Conservation (phyloP, 2,888 invertebrate species). For the Dolomedes plantarius region DNA sequence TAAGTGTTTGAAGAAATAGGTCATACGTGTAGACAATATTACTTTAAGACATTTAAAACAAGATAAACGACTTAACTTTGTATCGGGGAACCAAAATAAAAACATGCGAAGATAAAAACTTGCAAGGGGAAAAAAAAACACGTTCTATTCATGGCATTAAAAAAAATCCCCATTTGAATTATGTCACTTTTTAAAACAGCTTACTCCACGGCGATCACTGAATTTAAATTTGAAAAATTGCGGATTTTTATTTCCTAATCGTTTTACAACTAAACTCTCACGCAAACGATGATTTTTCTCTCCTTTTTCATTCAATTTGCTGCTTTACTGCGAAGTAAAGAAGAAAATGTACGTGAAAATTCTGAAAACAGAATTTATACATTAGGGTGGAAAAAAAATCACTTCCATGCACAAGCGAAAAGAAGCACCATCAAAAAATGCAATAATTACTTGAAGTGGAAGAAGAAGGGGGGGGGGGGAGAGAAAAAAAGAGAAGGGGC, state of each 20-base stretch:
- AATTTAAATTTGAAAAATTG: constrained; percentile 10
- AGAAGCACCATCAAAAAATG: constrained; percentile 13
- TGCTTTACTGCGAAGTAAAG: not conserved
- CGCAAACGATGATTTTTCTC: not conserved
- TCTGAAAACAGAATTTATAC: constrained; percentile 10
- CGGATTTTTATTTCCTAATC: constrained; percentile 16
- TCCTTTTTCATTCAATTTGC: constrained; percentile 12
- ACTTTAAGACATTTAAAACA: not conserved
- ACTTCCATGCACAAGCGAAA: not conserved
- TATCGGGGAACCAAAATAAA: not conserved
- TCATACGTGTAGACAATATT: not conserved
- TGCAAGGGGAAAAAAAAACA: not conserved
- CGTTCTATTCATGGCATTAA: not conserved
- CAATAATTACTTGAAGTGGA: constrained; percentile 14
- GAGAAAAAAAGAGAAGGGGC: not conserved
- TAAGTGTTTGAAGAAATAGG: not conserved
- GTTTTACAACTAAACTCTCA: constrained; percentile 1
- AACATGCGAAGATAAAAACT: not conserved
- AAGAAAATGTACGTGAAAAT: constrained; percentile 6
- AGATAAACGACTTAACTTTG: not conserved
- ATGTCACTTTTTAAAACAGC: not conserved
- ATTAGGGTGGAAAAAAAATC: not conserved
- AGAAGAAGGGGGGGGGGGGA: not conserved
- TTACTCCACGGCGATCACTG: not conserved
- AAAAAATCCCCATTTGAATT: not conserved